phyloP scores from a whole-genome alignment of 2,113 vertebrate species.

The Willisornis vidua region DNA sequence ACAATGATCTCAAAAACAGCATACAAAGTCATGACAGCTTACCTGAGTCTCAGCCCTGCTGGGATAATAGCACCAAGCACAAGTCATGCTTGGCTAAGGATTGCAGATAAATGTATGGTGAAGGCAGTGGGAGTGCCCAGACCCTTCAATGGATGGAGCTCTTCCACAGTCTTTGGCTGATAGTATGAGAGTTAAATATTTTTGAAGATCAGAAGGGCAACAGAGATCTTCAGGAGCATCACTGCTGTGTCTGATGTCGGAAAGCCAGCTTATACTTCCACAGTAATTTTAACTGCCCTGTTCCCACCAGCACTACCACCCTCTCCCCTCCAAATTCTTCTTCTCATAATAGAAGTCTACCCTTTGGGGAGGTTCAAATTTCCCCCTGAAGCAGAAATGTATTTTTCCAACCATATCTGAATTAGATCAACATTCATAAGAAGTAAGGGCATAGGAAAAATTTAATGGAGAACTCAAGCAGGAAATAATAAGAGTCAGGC shows the following conservation, averaged over 20 bases:
- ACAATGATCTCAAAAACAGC: not conserved
- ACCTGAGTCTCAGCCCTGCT: not conserved
- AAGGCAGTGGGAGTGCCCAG: not conserved
- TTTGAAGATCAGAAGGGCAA: not conserved
- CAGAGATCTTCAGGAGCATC: not conserved
- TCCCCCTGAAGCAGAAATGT: not conserved
- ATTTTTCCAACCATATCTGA: not conserved
- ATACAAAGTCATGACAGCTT: not conserved
- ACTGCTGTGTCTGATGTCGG: not conserved
- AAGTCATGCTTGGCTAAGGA: not conserved
- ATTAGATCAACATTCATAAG: not conserved
- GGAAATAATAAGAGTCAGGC: not conserved
- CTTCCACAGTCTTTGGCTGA: not conserved
- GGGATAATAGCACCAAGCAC: not conserved
- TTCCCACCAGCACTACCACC: not conserved
- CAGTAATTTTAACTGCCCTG: accelerated
- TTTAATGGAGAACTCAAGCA: not conserved
- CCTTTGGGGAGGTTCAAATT: not conserved
- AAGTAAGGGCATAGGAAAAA: not conserved
- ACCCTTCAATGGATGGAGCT: not conserved
- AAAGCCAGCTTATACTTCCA: not conserved
- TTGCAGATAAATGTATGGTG: not conserved
- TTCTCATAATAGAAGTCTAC: not conserved
- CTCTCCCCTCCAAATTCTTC: not conserved
- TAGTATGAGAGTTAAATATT: not conserved